These are phyloP conservation scores for Pygoscelis antarcticus DNA, from an alignment of 2,113 vertebrate species.

Conservation along the genomic window DNA sequence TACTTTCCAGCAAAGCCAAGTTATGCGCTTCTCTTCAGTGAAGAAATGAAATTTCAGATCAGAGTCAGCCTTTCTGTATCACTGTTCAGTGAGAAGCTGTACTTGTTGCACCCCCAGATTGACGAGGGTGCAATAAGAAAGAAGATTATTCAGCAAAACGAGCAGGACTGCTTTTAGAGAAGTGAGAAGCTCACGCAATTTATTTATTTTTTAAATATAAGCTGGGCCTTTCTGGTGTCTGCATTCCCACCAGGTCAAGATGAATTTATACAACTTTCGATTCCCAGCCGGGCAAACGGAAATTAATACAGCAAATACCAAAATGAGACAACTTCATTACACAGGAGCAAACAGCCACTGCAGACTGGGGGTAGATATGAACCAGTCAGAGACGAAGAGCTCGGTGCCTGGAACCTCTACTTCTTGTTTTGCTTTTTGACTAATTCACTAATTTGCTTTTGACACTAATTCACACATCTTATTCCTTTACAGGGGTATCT, in stretches of 20 bases:
- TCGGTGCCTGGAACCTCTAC: background rate
- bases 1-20: background rate
- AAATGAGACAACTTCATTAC: background rate
- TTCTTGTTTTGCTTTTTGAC: background rate
- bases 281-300: background rate
- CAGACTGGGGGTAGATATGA: background rate
- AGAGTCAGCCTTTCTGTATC: background rate
- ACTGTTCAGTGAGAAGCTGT: no score
- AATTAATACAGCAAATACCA: background rate
- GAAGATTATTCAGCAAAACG: background rate
- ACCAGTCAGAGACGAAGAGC: background rate
- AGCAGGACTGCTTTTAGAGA: background rate
- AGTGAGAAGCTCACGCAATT: background rate
- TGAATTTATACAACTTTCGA: background rate
- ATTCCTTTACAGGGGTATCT: background rate
- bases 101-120: no score
- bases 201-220: background rate
- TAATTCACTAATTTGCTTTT: no score
- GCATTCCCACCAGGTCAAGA: background rate
- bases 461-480: background rate
- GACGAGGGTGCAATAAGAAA: background rate
- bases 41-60: background rate
- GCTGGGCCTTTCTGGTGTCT: background rate
- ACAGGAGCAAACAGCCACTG: fast-evolving
- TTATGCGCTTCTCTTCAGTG: background rate